Percentiles rank a stretch among this genome's conserved stretches.
Conservation (phyloP, 2,888 invertebrate genomes). For the Cantharis rustica region DNA sequence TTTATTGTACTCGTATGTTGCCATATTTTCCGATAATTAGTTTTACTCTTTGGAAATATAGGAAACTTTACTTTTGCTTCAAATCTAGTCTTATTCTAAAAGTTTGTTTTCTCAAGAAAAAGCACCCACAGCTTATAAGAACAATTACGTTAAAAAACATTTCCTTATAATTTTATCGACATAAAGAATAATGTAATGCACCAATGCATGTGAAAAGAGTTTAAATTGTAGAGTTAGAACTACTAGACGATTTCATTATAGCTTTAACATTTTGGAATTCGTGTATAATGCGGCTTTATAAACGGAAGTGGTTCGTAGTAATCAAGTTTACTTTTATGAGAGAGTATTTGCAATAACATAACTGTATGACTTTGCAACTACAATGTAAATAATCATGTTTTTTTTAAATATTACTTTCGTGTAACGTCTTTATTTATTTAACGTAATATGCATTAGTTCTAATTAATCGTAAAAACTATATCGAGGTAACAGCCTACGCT, state of each 20-base stretch:
- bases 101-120: neutral
- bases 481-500: neutral
- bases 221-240: constrained; percentile 32
- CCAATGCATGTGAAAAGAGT: constrained; percentile 26
- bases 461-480: neutral
- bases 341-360: neutral
- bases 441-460: neutral
- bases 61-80: too few species aligned
- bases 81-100: neutral
- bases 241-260: constrained; percentile 35
- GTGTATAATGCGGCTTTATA: neutral
- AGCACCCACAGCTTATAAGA: neutral
- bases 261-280: constrained; percentile 14
- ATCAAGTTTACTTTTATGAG: neutral
- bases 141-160: neutral
- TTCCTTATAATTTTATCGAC: neutral
- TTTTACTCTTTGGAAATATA: too few species aligned
- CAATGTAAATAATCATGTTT: neutral
- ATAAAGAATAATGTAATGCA: constrained; percentile 14
- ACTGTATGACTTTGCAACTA: neutral
- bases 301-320: neutral
- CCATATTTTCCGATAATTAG: too few species aligned
- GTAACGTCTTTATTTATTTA: neutral
- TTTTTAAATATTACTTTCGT: neutral
- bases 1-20: too few species aligned